These are phyloP conservation scores for Operophtera brumata DNA, from an alignment of 2,888 invertebrate species.

Conservation along the genomic window DNA sequence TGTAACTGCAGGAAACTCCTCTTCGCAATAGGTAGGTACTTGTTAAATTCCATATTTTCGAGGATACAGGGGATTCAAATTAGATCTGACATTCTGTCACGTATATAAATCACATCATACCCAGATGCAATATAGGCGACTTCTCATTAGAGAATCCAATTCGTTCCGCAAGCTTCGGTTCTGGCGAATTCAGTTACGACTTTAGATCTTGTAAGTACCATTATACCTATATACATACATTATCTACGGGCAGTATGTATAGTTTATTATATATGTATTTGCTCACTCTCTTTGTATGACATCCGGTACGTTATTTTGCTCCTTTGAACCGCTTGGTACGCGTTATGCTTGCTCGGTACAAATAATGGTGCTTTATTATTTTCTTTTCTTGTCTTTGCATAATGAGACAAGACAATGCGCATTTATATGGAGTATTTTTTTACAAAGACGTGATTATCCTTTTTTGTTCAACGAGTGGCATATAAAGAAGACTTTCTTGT, in stretches of 20 bases:
- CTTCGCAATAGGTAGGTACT: background rate
- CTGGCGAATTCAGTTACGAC: constrained; percentile 51
- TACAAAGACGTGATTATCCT: background rate
- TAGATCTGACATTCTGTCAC: constrained; percentile 24
- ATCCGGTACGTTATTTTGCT: constrained; percentile 66
- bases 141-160: constrained; percentile 39
- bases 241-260: background rate
- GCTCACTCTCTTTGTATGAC: constrained; percentile 55
- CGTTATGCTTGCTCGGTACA: constrained; percentile 39
- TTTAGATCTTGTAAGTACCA: constrained; percentile 46
- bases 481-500: constrained; percentile 1
- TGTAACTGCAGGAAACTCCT: background rate
- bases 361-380: constrained; percentile 38
- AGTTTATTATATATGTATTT: constrained; percentile 1
- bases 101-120: background rate
- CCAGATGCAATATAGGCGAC: background rate
- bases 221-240: background rate
- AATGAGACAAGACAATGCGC: constrained; percentile 19
- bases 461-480: background rate
- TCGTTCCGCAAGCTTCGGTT: constrained; percentile 62
- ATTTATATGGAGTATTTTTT: constrained; percentile 7
- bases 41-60: background rate
- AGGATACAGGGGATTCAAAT: constrained; percentile 9
- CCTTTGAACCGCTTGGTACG: constrained; percentile 44
- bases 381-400: constrained; percentile 22